Percentiles rank a stretch among this genome's conserved stretches.
phyloP scores from a whole-genome alignment of 1,140 invertebrate species.

The Drosophila tropicalis region DNA sequence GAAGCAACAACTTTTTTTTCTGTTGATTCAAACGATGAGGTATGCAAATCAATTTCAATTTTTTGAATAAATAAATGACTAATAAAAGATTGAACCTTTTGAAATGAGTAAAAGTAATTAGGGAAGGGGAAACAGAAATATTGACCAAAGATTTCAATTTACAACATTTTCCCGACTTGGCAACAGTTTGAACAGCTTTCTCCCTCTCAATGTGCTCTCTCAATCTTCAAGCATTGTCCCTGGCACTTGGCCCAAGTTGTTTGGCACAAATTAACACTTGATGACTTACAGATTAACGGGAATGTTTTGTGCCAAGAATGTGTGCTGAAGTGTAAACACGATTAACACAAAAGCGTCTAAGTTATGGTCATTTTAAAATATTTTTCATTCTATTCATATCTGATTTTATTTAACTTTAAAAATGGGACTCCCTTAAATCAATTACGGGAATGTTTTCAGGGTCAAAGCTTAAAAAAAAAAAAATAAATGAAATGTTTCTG shows the following conservation, averaged over 20 bases:
- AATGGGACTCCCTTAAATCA: background rate
- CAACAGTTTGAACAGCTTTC: slow-evolving; percentile 2
- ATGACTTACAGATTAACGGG: slow-evolving; percentile 59
- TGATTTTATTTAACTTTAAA: background rate
- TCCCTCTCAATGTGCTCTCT: too few relatives aligned
- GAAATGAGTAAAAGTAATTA: background rate
- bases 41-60: slow-evolving; percentile 6
- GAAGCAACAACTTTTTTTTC: background rate
- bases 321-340: slow-evolving; percentile 65
- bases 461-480: background rate
- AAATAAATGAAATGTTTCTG: background rate
- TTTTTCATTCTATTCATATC: background rate
- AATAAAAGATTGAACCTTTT: background rate
- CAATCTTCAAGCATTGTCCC: background rate
- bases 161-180: background rate
- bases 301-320: slow-evolving; percentile 57
- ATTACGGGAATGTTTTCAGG: background rate
- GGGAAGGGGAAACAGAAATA: background rate
- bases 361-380: slow-evolving; percentile 15
- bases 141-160: slow-evolving; percentile 5
- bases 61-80: background rate
- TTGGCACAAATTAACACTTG: slow-evolving; percentile 57
- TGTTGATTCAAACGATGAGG: slow-evolving; percentile 7
- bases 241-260: slow-evolving; percentile 50
- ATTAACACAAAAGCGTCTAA: slow-evolving; percentile 37